Conservation (phyloP, 1,140 invertebrate species). For the Drosophila leontia region DNA sequence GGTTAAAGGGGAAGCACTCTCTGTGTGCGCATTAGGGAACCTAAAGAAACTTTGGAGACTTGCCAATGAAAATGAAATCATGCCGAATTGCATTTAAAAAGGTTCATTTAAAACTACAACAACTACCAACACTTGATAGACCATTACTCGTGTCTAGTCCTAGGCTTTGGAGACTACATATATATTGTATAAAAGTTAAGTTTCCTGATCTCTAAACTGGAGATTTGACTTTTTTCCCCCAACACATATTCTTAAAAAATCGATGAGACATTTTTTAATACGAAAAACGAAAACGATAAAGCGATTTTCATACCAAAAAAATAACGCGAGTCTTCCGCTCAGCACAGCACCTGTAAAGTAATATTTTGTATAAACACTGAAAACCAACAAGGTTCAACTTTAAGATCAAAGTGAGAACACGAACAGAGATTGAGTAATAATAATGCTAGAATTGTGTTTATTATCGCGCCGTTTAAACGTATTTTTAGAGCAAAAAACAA, state of each 20-base stretch:
- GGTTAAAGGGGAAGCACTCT: conserved; percentile 39
- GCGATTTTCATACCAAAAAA: conserved; percentile 66
- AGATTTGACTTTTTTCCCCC: conserved; percentile 27
- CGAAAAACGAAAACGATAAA: conserved; percentile 20
- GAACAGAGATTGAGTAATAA: conserved; percentile 33
- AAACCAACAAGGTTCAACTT: conserved; percentile 25
- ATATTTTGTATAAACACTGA: conserved; percentile 58
- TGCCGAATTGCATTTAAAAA: conserved; percentile 64
- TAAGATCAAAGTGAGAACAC: conserved; percentile 15
- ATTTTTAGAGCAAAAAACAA: conserved; percentile 38
- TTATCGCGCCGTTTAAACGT: conserved; percentile 41
- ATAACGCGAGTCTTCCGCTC: conserved; percentile 71
- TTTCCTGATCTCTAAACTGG: conserved; percentile 48
- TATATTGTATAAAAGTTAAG: conserved; percentile 26
- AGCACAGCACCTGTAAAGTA: conserved; percentile 63
- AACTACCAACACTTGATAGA: conserved; percentile 42
- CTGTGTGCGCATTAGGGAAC: conserved; percentile 24
- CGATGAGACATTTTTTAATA: conserved; percentile 57
- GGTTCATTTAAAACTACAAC: conserved; percentile 42
- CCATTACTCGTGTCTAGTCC: conserved; percentile 58
- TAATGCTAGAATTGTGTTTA: conserved; percentile 40
- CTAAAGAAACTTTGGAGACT: conserved; percentile 46
- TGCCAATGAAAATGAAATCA: conserved; percentile 39
- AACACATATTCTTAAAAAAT: conserved; percentile 35
- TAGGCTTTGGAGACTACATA: conserved; percentile 59